These are phyloP conservation scores for Acrobasis suavella DNA, from an alignment of 2,888 invertebrate genomes.

Conservation along the genomic window DNA sequence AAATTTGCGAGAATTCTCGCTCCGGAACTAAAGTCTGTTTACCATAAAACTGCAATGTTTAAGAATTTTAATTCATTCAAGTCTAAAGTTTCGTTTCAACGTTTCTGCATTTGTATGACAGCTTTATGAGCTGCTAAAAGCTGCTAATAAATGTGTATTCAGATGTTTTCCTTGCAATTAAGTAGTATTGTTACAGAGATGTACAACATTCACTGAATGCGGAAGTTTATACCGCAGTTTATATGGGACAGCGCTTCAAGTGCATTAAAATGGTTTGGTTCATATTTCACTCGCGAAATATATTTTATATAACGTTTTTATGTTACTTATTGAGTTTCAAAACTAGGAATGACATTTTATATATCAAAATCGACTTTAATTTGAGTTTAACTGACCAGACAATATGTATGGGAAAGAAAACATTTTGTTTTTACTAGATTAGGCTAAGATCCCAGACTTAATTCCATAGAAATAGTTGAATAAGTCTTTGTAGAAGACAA, in stretches of 20 bases:
- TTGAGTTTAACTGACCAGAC: too few relatives aligned
- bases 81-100: constrained; percentile 13
- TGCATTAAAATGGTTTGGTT: background rate
- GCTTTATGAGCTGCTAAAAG: background rate
- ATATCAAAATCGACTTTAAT: too few relatives aligned
- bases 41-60: constrained; percentile 24
- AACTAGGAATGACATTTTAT: too few relatives aligned
- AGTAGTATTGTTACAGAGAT: background rate
- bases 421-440: too few relatives aligned
- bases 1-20: constrained; percentile 16
- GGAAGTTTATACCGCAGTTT: background rate
- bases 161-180: constrained; percentile 8
- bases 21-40: constrained; percentile 16
- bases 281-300: too few relatives aligned
- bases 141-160: constrained; percentile 11
- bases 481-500: too few relatives aligned
- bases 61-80: constrained; percentile 23
- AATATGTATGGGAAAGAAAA: too few relatives aligned
- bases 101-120: constrained; percentile 13
- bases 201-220: background rate
- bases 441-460: too few relatives aligned
- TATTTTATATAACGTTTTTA: too few relatives aligned
- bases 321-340: too few relatives aligned
- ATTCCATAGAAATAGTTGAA: too few relatives aligned
- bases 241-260: background rate